Evolutionary conservation across 2,888 invertebrate species (phyloP).

Genomic region (Zygogramma bicolorata): DNA sequence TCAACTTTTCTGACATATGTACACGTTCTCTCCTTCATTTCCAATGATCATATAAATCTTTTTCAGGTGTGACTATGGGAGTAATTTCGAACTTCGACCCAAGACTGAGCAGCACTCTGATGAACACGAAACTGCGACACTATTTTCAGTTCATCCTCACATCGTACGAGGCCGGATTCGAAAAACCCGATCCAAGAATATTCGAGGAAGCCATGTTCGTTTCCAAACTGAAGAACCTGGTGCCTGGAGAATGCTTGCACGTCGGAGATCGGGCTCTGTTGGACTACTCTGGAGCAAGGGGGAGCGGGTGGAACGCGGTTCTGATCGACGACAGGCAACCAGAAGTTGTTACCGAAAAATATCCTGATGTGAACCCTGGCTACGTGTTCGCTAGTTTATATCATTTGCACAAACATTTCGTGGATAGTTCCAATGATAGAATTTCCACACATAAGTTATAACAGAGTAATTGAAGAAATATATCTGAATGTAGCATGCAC

Average conservation of each 20-base stretch:
- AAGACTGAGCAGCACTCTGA: constrained; percentile 77
- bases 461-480: not conserved
- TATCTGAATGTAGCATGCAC: not conserved
- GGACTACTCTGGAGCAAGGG: constrained; percentile 83
- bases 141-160: constrained; percentile 85
- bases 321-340: constrained; percentile 65
- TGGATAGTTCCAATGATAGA: constrained; percentile 50
- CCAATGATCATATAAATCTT: no score
- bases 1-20: no score
- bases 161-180: constrained; percentile 79
- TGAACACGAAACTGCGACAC: constrained; percentile 74
- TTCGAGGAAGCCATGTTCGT: constrained; percentile 74
- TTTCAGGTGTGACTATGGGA: constrained; percentile 70
- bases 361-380: constrained; percentile 64
- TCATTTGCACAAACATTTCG: constrained; percentile 67
- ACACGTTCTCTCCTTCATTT: no score
- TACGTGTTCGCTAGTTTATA: constrained; percentile 68
- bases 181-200: constrained; percentile 82
- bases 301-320: constrained; percentile 82
- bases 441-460: constrained; percentile 41
- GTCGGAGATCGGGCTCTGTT: constrained; percentile 82
- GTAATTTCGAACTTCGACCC: constrained; percentile 93
- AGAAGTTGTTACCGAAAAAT: constrained; percentile 62
- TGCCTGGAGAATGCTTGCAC: constrained; percentile 79
- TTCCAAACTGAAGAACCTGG: constrained; percentile 65